Conservation (phyloP, 2,797 vertebrate species). For the Girardinus metallicus region DNA sequence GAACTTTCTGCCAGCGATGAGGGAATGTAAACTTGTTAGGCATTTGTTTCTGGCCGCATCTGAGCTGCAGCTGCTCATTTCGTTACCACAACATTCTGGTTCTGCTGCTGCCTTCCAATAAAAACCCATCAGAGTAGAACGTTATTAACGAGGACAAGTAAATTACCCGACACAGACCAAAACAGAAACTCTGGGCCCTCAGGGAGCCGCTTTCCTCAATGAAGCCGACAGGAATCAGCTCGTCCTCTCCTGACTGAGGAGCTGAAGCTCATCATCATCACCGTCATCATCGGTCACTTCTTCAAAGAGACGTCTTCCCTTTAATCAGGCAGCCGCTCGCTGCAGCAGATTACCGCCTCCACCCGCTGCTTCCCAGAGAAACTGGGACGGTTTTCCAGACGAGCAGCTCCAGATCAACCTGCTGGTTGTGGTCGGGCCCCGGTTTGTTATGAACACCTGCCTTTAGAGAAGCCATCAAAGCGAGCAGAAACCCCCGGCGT, state of each 20-base stretch:
- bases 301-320: slow-evolving; percentile 60
- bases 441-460: slow-evolving; percentile 71
- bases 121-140: slow-evolving; percentile 31
- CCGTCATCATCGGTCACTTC: slow-evolving; percentile 44
- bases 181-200: slow-evolving; percentile 40
- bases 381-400: background rate
- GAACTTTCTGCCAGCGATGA: background rate
- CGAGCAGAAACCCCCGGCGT: slow-evolving; percentile 23
- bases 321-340: slow-evolving; percentile 43
- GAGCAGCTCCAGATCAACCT: slow-evolving; percentile 34
- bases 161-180: slow-evolving; percentile 45
- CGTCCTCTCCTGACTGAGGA: slow-evolving; percentile 49
- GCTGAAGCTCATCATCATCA: slow-evolving; percentile 17
- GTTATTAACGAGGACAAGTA: slow-evolving; percentile 40
- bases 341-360: slow-evolving; percentile 26
- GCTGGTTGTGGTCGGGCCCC: slow-evolving; percentile 50
- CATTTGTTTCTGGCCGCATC: background rate
- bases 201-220: slow-evolving; percentile 47
- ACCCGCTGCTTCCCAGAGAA: slow-evolving; percentile 16
- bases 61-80: background rate
- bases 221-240: slow-evolving; percentile 58
- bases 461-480: slow-evolving; percentile 57
- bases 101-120: slow-evolving; percentile 16
- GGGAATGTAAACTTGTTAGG: background rate
- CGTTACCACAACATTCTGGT: slow-evolving; percentile 15